phyloP scores from a whole-genome alignment of 1,140 invertebrate species.

The Psix sp. region DNA sequence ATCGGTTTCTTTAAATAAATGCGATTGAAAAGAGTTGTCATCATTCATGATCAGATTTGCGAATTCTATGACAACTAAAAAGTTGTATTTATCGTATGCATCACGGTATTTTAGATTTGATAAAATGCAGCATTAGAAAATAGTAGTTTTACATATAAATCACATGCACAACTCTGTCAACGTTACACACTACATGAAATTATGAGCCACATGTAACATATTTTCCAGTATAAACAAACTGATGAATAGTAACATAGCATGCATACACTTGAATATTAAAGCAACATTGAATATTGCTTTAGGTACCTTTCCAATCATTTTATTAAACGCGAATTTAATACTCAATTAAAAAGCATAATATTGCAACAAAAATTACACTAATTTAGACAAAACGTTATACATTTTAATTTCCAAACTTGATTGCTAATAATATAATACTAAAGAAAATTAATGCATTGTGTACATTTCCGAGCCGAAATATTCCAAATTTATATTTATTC shows the following conservation, averaged over 20 bases:
- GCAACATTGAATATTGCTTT: not conserved
- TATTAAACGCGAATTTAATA: no score
- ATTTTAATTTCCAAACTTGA: no score
- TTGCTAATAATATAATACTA: no score
- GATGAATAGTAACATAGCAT: not conserved
- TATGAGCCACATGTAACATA: slow-evolving; percentile 16
- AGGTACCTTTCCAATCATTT: not conserved
- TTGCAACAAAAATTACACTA: no score
- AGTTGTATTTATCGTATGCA: slow-evolving; percentile 11
- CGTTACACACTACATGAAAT: slow-evolving; percentile 14
- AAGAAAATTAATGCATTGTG: no score
- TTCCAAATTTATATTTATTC: no score
- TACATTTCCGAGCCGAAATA: no score
- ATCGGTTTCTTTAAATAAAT: no score
- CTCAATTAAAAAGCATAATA: no score
- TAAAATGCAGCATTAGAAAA: slow-evolving; percentile 27
- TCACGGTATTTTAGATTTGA: slow-evolving; percentile 13
- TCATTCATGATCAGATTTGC: slow-evolving; percentile 9
- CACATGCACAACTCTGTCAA: slow-evolving; percentile 23
- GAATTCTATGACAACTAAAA: slow-evolving; percentile 18
- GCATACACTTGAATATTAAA: slow-evolving; percentile 1
- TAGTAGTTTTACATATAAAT: slow-evolving; percentile 24
- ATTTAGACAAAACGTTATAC: no score
- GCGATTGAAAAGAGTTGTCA: no score
- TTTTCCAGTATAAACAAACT: slow-evolving; percentile 18